These are phyloP conservation scores for Peromyscus attwateri DNA, from an alignment of 2,797 vertebrate genomes.

Conservation along the genomic window DNA sequence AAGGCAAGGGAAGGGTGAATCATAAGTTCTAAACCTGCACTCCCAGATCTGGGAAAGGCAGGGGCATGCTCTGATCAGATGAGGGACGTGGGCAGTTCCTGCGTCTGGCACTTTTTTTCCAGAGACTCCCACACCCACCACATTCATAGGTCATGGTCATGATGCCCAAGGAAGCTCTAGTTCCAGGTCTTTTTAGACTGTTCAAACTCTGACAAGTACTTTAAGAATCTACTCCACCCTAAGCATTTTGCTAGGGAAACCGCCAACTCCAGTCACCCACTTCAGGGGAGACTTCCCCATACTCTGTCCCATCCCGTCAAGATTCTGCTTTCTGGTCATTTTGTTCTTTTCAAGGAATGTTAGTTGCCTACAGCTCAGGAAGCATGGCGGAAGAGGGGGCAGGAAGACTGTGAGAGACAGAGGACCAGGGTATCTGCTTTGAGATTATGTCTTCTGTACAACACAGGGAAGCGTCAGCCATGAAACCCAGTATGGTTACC, in stretches of 20 bases:
- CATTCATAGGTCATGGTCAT: background rate
- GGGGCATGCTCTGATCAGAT: background rate
- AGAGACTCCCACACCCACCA: background rate
- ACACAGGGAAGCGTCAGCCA: background rate
- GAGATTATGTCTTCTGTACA: background rate
- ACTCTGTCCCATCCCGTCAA: background rate
- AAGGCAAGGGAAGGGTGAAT: background rate
- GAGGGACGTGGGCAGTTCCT: background rate
- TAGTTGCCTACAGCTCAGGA: background rate
- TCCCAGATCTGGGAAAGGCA: background rate
- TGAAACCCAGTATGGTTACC: background rate
- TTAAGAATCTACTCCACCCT: background rate
- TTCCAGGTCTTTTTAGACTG: background rate
- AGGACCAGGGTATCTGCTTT: background rate
- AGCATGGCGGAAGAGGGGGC: background rate
- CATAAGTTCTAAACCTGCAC: background rate
- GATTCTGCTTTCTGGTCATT: background rate
- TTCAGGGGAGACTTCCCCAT: background rate
- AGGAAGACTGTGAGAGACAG: background rate
- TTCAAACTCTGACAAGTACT: background rate
- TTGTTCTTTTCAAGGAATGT: slow-evolving; percentile 9
- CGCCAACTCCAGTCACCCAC: background rate
- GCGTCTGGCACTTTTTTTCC: background rate
- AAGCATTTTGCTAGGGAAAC: background rate
- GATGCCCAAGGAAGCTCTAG: background rate